Conservation (phyloP, 1,140 invertebrate species). For the Antheraea pernyi region DNA sequence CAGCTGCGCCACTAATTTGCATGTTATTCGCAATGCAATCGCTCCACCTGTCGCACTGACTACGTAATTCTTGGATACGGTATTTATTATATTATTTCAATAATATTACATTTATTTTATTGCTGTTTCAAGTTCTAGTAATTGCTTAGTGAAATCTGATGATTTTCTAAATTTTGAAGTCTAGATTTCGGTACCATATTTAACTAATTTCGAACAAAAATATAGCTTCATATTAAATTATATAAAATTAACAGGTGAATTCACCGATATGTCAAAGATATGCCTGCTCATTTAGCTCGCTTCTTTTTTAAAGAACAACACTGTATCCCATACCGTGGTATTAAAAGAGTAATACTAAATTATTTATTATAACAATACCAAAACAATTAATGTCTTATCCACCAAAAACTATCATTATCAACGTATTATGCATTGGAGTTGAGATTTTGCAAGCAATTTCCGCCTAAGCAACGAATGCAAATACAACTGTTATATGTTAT, state of each 20-base stretch:
- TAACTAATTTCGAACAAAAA: too few relatives aligned
- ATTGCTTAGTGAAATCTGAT: too few relatives aligned
- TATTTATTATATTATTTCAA: not conserved
- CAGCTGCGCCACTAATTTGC: slow-evolving; percentile 33
- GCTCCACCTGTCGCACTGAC: slow-evolving; percentile 15
- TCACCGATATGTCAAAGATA: too few relatives aligned
- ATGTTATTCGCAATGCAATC: slow-evolving; percentile 37
- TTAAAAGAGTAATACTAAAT: slow-evolving; percentile 6
- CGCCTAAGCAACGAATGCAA: slow-evolving; percentile 62
- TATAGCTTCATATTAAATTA: too few relatives aligned
- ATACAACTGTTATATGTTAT: slow-evolving; percentile 65
- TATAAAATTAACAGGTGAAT: too few relatives aligned
- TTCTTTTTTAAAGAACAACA: too few relatives aligned
- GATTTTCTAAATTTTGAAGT: too few relatives aligned
- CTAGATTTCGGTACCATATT: too few relatives aligned
- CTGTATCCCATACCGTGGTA: too few relatives aligned
- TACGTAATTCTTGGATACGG: not conserved
- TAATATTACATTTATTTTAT: not conserved
- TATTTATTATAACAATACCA: slow-evolving; percentile 8
- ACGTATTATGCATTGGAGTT: slow-evolving; percentile 36
- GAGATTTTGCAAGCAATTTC: slow-evolving; percentile 69
- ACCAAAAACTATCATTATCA: slow-evolving; percentile 18
- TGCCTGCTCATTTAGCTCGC: not conserved
- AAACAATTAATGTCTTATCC: slow-evolving; percentile 22
- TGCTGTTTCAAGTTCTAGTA: too few relatives aligned